A percentile compares a stretch with the other conserved stretches of the same genome.
phyloP scores from a whole-genome alignment of 2,888 invertebrate genomes.

The Pollenia labialis region DNA sequence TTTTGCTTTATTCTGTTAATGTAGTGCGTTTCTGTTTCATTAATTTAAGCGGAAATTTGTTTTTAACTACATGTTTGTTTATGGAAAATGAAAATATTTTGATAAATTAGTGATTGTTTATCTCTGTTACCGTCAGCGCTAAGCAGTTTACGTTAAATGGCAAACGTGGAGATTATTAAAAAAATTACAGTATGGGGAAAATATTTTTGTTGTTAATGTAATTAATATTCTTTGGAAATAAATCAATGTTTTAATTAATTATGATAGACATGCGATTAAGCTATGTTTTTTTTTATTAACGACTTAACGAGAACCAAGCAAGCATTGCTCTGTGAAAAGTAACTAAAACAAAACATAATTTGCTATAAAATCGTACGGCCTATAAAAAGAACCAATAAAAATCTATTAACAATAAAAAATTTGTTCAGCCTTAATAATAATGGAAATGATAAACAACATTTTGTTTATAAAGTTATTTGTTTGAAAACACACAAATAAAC shows the following conservation, averaged over 20 bases:
- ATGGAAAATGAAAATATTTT: constrained; percentile 42
- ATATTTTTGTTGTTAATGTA: constrained; percentile 25
- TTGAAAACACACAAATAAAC: constrained; percentile 17
- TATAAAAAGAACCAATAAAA: constrained; percentile 13
- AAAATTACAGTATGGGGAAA: background rate
- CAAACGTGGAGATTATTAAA: constrained; percentile 4
- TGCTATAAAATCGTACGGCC: constrained; percentile 2
- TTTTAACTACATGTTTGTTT: constrained; percentile 51
- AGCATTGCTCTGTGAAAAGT: too few species aligned
- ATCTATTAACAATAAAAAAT: background rate
- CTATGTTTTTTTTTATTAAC: constrained; percentile 35
- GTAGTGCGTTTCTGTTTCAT: constrained; percentile 27
- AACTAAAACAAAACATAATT: background rate
- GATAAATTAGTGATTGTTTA: constrained; percentile 47
- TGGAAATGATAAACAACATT: constrained; percentile 16
- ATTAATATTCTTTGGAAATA: constrained; percentile 43
- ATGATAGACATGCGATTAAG: constrained; percentile 66
- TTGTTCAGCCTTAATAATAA: constrained; percentile 21
- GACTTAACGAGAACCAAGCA: background rate
- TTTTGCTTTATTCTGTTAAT: background rate
- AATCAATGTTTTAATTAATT: constrained; percentile 71
- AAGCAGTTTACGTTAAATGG: background rate
- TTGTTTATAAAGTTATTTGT: constrained; percentile 9
- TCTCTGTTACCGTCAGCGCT: constrained; percentile 14
- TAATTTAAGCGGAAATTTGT: constrained; percentile 59